phyloP scores from a whole-genome alignment of 2,797 vertebrate genomes.

The Phoeniculus purpureus region DNA sequence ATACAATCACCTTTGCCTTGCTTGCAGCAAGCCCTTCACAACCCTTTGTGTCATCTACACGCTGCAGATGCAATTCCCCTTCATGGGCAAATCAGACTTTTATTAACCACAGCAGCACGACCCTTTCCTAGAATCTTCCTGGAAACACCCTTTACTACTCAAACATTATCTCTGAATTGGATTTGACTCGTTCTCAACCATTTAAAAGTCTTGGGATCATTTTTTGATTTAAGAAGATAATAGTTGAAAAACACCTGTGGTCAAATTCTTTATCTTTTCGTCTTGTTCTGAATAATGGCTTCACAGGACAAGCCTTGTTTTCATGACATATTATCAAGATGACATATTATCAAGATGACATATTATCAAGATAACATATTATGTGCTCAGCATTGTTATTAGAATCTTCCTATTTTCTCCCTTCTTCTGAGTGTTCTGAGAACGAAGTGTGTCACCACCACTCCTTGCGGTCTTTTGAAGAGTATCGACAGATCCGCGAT shows the following conservation, averaged over 20 bases:
- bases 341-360: not conserved
- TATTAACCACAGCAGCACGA: not conserved
- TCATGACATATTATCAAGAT: not conserved
- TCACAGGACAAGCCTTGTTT: not conserved
- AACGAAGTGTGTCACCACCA: constrained; percentile 6
- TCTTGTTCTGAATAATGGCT: constrained; percentile 19
- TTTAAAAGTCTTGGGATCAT: not conserved
- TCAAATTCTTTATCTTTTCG: constrained; percentile 24
- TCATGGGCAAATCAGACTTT: not conserved
- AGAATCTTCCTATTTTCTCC: constrained; percentile 41
- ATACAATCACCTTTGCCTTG: not conserved
- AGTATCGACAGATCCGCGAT: not conserved
- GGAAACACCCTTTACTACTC: not conserved
- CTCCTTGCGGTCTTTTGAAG: constrained; percentile 63
- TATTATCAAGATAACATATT: not conserved
- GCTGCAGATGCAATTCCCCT: not conserved
- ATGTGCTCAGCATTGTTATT: constrained; percentile 28
- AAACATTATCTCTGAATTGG: not conserved
- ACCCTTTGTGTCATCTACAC: not conserved
- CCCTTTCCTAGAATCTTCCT: not conserved
- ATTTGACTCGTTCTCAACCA: not conserved
- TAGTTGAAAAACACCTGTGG: not conserved
- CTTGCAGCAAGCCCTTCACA: not conserved
- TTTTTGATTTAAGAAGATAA: not conserved
- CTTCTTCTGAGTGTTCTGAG: constrained; percentile 37